Evolutionary conservation across 2,113 vertebrate genomes (phyloP), one percentile per base, ranked within the genome.

Genomic region (Brachirus orientalis): DNA sequence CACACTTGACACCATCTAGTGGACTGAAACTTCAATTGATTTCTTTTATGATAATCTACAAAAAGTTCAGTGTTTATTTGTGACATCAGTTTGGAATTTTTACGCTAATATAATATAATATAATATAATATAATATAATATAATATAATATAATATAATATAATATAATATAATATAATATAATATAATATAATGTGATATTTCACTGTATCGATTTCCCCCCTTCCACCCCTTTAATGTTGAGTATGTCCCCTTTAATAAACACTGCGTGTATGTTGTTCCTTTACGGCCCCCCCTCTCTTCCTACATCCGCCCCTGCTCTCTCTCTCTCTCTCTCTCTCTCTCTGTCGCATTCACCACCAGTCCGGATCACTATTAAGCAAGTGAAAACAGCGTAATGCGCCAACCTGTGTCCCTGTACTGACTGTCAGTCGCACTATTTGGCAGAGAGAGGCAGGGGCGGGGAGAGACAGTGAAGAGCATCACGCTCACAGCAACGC

Each of bases 261-360:
- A 40, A 40, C 11, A 12, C 40, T 43, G 11, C 7, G 16, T n/a
- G n/a, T 44, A 10, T 4, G 10, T 43, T 43, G 4, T 4, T 14
- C 14, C 4, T 14, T 5, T 13, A 43, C 12, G 40, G 11, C 10
- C 12, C 7, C 7, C 14, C 14, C 40, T 43, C 10, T 43, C 4
- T 43, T 14, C 40, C 9, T 43, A 14, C 14, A 11, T 43, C 14
- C 11, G 4, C 40, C 40, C 40, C 40, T 13, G 40, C 11, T 12
- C 28, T 28, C 28, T 43, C 8, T 41, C 10, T 41, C 2, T 47
- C 12, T 47, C 12, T 37, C 37, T 63, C 0, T 22, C 59, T 45
- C 11, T 57, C 57, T 40, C 77, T 86, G 86, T 80, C 84, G 83
- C 83, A 84, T 78, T 82, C 70, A 82, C 75, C 77, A 72, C 69